Percentiles rank a stretch among this genome's conserved stretches.
These are phyloP conservation scores for Panopea generosa DNA, from an alignment of 2,888 invertebrate species.

Conservation along the genomic window DNA sequence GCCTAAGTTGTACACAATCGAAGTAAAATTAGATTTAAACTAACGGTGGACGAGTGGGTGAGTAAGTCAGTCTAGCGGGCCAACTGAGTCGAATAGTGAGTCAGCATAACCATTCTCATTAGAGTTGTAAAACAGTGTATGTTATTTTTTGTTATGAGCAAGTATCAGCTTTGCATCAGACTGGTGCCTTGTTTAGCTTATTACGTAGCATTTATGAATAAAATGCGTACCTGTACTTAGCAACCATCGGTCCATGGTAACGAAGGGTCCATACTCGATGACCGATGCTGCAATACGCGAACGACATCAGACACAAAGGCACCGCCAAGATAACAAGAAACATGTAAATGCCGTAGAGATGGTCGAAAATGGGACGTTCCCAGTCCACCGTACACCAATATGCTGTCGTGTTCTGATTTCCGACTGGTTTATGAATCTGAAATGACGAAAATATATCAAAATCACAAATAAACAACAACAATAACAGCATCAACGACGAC, in stretches of 20 bases:
- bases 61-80: no score
- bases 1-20: no score
- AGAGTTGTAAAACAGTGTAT: no score
- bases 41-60: no score
- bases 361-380: constrained; percentile 60
- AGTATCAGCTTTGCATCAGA: no score
- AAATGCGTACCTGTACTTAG: no score
- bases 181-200: no score
- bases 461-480: not conserved
- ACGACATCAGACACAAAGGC: constrained; percentile 89
- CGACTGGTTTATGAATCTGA: constrained; percentile 65
- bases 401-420: constrained; percentile 39
- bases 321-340: constrained; percentile 88
- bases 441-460: not conserved
- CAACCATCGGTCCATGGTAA: constrained; percentile 34
- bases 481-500: not conserved
- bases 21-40: no score
- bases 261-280: constrained; percentile 85
- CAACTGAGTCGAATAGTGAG: no score
- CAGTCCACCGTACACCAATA: constrained; percentile 88
- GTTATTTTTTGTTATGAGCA: no score
- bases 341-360: constrained; percentile 89
- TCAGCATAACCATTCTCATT: no score
- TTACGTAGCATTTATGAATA: no score
- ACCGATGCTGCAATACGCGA: constrained; percentile 89